Evolutionary conservation across 2,888 invertebrate genomes (phyloP), one percentile per base, ranked within the genome.

Genomic region (Agrypnus murinus): DNA sequence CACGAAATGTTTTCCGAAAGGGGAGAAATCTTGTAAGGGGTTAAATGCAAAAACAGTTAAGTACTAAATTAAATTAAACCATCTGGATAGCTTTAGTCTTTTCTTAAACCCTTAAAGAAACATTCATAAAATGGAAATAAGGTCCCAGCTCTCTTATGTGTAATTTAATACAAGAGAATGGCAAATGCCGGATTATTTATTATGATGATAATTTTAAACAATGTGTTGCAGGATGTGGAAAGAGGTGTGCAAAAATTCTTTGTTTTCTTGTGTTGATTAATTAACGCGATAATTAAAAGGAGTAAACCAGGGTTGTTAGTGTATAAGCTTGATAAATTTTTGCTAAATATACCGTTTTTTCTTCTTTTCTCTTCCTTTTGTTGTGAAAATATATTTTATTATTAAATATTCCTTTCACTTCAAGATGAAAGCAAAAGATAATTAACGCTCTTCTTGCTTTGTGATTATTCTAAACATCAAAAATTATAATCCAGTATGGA

Each of bases 21-120:
- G 5, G 25, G 25, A 5, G 25, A 25, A 25, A 25, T 25, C 25
- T 25, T 25, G 25, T 25, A 25, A 31, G 50, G 55, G 55, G 31
- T 34, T 34, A 14, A 55, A 55, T 17, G 12, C 14, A 14, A 55
- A 36, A 36, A 55, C 36, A 6, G 17, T 55, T 55, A 55, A 55
- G 34, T 36, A 55, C 38, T 55, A 55, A 55, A 55, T 55, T 55
- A 55, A 55, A 55, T 48, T 48, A 48, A 31, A 14, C 17, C 38
- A 34, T 55, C 36, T 10, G 55, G 19, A 40, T 17, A 7, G 55
- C 12, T 12, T 36, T 55, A 12, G 36, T 17, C 10, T 12, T 50
- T n/a, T 31, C 12, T 31, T 31, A 50, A 55, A 38, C 6, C 17
- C 17, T 50, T 50, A 10, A 10, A 19, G 17, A 14, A 32, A 25